Conservation (phyloP, 2,888 invertebrate species). For the Lissonota sp. region DNA sequence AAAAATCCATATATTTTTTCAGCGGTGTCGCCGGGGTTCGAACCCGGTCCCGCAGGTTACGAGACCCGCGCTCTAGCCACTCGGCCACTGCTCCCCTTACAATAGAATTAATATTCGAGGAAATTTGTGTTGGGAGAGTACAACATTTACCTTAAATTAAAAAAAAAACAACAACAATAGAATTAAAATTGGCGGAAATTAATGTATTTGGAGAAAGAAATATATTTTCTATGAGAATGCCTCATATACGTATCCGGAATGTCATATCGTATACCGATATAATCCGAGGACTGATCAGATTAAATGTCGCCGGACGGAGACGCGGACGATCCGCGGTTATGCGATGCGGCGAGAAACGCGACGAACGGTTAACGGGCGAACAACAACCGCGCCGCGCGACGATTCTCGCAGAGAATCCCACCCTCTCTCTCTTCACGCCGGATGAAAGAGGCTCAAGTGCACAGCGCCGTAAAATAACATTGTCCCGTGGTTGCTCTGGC, state of each 20-base stretch:
- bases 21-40: no score
- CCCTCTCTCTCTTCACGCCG: conserved; percentile 75
- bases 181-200: no score
- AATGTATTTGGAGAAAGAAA: no score
- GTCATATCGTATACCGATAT: conserved; percentile 74
- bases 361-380: conserved; percentile 63
- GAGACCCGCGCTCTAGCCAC: no score
- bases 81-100: no score
- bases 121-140: no score
- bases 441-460: conserved; percentile 83
- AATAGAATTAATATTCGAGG: no score
- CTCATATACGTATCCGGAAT: conserved; percentile 1
- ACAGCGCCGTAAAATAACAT: conserved; percentile 84
- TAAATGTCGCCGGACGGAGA: conserved; percentile 77
- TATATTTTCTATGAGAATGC: no score
- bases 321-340: conserved; percentile 42
- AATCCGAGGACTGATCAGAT: conserved; percentile 83
- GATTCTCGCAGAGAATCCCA: conserved; percentile 67
- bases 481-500: conserved; percentile 76
- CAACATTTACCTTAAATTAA: no score
- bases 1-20: no score
- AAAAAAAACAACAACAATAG: no score
- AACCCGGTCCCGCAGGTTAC: not conserved
- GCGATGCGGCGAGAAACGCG: conserved; percentile 56
- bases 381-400: conserved; percentile 52